Conservation (phyloP, 1,140 invertebrate species). For the Octopus bimaculoides region DNA sequence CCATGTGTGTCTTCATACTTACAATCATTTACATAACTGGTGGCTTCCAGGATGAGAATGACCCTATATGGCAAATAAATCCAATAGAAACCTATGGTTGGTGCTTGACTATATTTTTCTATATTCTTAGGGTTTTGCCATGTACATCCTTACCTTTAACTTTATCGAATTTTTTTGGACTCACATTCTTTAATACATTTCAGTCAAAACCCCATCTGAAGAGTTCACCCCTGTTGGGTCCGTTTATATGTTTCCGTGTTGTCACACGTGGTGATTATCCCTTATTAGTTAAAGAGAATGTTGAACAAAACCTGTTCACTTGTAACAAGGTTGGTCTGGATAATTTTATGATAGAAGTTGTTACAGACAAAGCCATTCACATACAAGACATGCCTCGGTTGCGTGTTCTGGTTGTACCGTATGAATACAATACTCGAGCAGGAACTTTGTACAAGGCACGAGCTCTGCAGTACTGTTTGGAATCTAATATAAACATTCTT, state of each 20-base stretch:
- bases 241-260: slow-evolving; percentile 91
- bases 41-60: slow-evolving; percentile 18
- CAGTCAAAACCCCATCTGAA: slow-evolving; percentile 87
- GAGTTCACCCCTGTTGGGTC: slow-evolving; percentile 85
- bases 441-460: slow-evolving; percentile 93
- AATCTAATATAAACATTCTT: slow-evolving; percentile 81
- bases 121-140: slow-evolving; percentile 20
- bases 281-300: slow-evolving; percentile 83
- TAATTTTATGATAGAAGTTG: slow-evolving; percentile 96
- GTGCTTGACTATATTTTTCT: slow-evolving; percentile 20
- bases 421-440: slow-evolving; percentile 79
- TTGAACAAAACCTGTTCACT: slow-evolving; percentile 81
- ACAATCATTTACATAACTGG: slow-evolving; percentile 21
- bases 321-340: slow-evolving; percentile 87
- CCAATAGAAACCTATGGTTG: slow-evolving; percentile 18
- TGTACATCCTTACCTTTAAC: slow-evolving; percentile 26
- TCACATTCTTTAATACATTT: slow-evolving; percentile 84
- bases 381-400: slow-evolving; percentile 69
- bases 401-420: slow-evolving; percentile 83
- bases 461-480: slow-evolving; percentile 94
- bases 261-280: slow-evolving; percentile 95
- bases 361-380: slow-evolving; percentile 85
- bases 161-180: slow-evolving; percentile 75
- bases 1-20: slow-evolving; percentile 14
- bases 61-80: slow-evolving; percentile 15